Base-by-base conservation (phyloP, 2,113 vertebrate species). In the Ammodytes marinus region DNA sequence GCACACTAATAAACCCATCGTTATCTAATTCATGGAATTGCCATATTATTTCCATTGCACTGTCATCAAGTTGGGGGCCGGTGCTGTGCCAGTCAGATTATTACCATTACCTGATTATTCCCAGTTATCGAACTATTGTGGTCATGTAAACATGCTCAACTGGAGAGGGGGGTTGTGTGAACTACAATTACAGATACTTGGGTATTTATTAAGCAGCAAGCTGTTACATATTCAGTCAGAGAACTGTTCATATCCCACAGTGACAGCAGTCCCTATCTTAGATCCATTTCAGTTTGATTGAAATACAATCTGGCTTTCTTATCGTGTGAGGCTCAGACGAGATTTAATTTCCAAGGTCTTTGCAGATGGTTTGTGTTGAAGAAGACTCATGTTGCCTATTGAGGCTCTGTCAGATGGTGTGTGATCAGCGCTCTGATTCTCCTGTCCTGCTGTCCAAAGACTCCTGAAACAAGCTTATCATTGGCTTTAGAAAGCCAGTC, bases 391-490 rank as follows among this genome's bases (percentile, higher is more conserved):
- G 42, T 73, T 75, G 45, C 37, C 37, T 67, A 3, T 84, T 45
- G 8, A 70, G 15, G 39, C 52, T 19, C 27, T 74, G 83, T 83
- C 60, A 66, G 76, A 54, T 57, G 40, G 39, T 39, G 8, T 77
- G 74, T 69, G 59, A 78, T 76, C 68, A 59, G 82, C 76, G 50
- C 12, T 81, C 35, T 85, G 66, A 77, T 77, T 50, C 58, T 47
- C 39, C 39, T 79, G 69, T 84, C 46, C 71, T 80, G 14, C 58
- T 79, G 65, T 77, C 60, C 59, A 77, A 73, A 83, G 74, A 69
- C 58, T 80, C 13, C 58, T 66, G 43, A 42, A 78, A 87, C 63
- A 70, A 63, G 74, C 69, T 74, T 70, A 77, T 86, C 83, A 79
- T 40, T 59, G 67, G 17, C 37, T 55, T 19, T 53, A 68, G 65